Conservation (phyloP, 2,113 vertebrate species). For the Mixornis gularis region DNA sequence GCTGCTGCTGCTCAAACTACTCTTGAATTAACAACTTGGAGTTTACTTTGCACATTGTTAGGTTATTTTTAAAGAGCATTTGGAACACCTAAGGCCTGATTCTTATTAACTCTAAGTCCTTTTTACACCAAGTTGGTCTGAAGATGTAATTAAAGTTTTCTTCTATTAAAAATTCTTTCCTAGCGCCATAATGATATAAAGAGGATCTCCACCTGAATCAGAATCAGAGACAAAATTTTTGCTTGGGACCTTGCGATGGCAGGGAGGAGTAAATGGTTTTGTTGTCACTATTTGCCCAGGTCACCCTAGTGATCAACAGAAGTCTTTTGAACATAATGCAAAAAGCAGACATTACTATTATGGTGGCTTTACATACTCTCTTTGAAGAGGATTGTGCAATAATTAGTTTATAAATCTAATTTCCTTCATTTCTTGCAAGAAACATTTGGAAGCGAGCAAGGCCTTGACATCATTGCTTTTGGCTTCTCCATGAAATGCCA, state of each 20-base stretch:
- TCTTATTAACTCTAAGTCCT: slow-evolving; percentile 8
- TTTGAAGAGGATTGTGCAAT: neutral
- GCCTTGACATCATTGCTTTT: slow-evolving; percentile 4
- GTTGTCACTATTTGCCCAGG: neutral
- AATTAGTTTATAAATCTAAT: neutral
- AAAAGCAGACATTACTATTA: neutral
- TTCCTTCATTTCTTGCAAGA: neutral
- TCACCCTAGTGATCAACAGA: neutral
- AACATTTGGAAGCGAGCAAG: neutral
- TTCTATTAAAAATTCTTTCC: neutral
- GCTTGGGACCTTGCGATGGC: neutral
- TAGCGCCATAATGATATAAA: neutral
- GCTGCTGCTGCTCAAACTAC: slow-evolving; percentile 31
- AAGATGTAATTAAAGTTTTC: neutral
- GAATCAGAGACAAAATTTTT: neutral
- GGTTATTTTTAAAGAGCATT: slow-evolving; percentile 21
- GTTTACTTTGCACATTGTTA: slow-evolving; percentile 47
- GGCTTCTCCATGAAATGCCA: neutral
- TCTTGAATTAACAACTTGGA: slow-evolving; percentile 39
- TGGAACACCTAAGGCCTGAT: slow-evolving; percentile 27
- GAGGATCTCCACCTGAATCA: neutral
- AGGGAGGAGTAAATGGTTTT: neutral
- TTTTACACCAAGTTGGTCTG: neutral
- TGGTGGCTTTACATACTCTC: neutral
- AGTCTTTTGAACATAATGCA: neutral